Evolutionary conservation across 2,888 invertebrate genomes (phyloP).

Genomic region (Plebejus anna): DNA sequence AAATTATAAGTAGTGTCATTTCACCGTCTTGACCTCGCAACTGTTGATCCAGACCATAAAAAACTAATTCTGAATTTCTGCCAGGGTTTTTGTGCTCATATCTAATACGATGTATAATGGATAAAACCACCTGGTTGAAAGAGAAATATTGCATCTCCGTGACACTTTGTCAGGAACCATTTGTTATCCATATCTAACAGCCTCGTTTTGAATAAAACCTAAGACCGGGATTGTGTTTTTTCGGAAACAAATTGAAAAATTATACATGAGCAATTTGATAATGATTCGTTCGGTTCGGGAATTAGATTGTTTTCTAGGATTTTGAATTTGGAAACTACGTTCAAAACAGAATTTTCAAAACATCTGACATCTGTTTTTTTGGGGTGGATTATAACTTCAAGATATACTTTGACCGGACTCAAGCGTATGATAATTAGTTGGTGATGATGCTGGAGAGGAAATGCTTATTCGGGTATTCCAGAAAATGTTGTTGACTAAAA

Average conservation of each 20-base stretch:
- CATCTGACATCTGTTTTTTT: constrained; percentile 33
- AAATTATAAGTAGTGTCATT: constrained; percentile 15
- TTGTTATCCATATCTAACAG: constrained; percentile 54
- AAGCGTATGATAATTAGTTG: constrained; percentile 53
- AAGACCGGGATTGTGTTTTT: constrained; percentile 47
- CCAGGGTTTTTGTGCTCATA: constrained; percentile 48
- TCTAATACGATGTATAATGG: constrained; percentile 65
- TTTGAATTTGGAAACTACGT: constrained; percentile 30
- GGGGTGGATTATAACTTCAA: constrained; percentile 47
- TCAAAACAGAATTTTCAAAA: constrained; percentile 33
- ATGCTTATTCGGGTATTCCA: constrained; percentile 45
- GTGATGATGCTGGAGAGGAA: constrained; percentile 47
- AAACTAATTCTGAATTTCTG: constrained; percentile 39
- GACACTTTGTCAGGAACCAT: constrained; percentile 70
- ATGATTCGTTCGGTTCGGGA: constrained; percentile 36
- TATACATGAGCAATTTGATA: constrained; percentile 39
- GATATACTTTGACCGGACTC: constrained; percentile 50
- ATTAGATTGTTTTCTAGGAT: constrained; percentile 16
- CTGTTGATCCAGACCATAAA: constrained; percentile 31
- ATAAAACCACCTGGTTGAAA: constrained; percentile 70
- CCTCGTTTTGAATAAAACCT: constrained; percentile 65
- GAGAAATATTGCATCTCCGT: constrained; percentile 68
- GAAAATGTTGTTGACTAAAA: not conserved
- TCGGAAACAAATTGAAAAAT: constrained; percentile 46
- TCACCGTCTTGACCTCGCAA: constrained; percentile 13